phyloP scores from a whole-genome alignment of 2,888 invertebrate species.

The Hololepta plana region DNA sequence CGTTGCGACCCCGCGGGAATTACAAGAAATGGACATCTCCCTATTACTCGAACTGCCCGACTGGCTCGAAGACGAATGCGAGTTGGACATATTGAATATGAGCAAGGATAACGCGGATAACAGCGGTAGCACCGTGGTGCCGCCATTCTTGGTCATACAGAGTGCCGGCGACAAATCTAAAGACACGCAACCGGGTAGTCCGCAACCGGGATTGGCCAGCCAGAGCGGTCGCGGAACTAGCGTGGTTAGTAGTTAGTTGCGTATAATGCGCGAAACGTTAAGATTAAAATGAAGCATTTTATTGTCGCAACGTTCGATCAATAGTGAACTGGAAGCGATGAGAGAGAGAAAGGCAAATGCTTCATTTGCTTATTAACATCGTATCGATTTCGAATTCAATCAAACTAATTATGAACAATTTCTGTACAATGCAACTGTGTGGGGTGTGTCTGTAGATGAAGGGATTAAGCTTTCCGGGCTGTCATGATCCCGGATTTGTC shows the following conservation, averaged over 20 bases:
- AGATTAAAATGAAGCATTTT: no score
- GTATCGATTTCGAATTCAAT: neutral
- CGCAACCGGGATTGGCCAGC: constrained; percentile 51
- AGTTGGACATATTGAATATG: constrained; percentile 81
- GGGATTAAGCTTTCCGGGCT: constrained; percentile 90
- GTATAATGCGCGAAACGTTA: no score
- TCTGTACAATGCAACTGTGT: constrained; percentile 1
- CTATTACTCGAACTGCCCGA: constrained; percentile 73
- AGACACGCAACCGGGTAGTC: constrained; percentile 39
- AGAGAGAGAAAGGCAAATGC: no score
- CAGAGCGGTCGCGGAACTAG: constrained; percentile 77
- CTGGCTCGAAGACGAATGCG: constrained; percentile 95
- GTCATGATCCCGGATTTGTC: constrained; percentile 88
- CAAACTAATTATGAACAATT: constrained; percentile 1
- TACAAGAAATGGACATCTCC: constrained; percentile 96
- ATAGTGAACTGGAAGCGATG: no score
- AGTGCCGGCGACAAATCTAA: constrained; percentile 35
- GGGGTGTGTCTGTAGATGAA: constrained; percentile 56
- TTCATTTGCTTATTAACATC: no score
- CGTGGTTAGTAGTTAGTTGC: constrained; percentile 70
- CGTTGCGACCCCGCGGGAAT: constrained; percentile 87
- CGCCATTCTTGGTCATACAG: constrained; percentile 86
- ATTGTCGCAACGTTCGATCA: no score
- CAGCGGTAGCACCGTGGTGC: constrained; percentile 22
- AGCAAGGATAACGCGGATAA: constrained; percentile 44